Percentiles rank a stretch among this genome's conserved stretches.
Evolutionary conservation across 2,797 vertebrate genomes (phyloP).

Genomic region (Toxotes lorentzi): DNA sequence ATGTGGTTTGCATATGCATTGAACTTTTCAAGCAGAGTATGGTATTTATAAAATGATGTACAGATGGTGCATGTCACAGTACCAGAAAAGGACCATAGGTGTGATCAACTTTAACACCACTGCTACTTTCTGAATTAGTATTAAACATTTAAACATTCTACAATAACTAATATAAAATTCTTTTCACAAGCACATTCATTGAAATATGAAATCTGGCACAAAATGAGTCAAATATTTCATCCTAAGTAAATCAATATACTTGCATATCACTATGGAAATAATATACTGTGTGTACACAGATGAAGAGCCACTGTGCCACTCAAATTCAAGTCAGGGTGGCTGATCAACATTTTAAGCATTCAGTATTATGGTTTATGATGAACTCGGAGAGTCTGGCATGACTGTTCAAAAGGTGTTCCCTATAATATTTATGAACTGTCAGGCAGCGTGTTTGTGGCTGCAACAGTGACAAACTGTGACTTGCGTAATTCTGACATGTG

Average conservation of each 20-base stretch:
- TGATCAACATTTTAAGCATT: neutral
- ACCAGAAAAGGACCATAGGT: neutral
- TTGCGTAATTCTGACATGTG: constrained; percentile 36
- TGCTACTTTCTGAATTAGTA: too few relatives aligned
- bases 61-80: constrained; percentile 29
- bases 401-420: constrained; percentile 12
- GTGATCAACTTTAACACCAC: neutral
- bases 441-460: constrained; percentile 52
- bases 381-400: neutral
- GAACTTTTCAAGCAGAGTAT: constrained; percentile 35
- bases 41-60: constrained; percentile 25
- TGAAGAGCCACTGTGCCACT: neutral
- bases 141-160: neutral
- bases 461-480: constrained; percentile 36
- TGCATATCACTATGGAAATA: constrained; percentile 5
- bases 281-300: neutral
- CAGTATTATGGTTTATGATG: neutral
- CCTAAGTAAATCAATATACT: neutral
- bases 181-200: neutral
- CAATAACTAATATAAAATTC: neutral
- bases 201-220: constrained; percentile 12
- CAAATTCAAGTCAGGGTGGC: neutral
- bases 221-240: constrained; percentile 3
- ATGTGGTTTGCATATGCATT: constrained; percentile 63
- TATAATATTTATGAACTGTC: neutral